Evolutionary conservation across 2,888 invertebrate species (phyloP).

Genomic region (Habrosyne pyritoides): DNA sequence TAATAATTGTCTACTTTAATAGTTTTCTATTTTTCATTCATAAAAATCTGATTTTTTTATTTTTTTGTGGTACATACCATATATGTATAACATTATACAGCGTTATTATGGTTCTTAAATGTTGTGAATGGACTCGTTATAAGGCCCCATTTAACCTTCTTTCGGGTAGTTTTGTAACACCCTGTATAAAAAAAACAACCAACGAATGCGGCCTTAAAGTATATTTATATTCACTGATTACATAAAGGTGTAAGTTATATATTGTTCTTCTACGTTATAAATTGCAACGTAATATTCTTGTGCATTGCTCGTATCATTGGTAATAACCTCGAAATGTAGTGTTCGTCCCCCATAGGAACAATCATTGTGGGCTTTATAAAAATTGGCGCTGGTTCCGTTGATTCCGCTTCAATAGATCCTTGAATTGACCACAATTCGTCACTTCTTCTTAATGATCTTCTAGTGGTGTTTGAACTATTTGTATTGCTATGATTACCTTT

Average conservation of each 20-base stretch:
- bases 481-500: too few species aligned
- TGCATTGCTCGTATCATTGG: conserved; percentile 40
- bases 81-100: too few species aligned
- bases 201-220: not conserved
- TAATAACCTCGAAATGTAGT: conserved; percentile 38
- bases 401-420: not conserved
- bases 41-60: too few species aligned
- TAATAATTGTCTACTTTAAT: too few species aligned
- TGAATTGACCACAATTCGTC: not conserved
- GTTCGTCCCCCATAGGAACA: conserved; percentile 24
- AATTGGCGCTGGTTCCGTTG: not conserved
- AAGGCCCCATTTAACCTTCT: too few species aligned
- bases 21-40: too few species aligned
- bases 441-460: not conserved
- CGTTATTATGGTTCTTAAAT: too few species aligned
- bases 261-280: conserved; percentile 26
- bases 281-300: conserved; percentile 49
- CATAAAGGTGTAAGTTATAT: not conserved
- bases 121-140: too few species aligned
- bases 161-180: too few species aligned
- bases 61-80: too few species aligned
- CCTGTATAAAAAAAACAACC: not conserved
- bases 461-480: not conserved
- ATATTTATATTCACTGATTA: conserved; percentile 1
- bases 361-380: conserved; percentile 28